Evolutionary conservation across 2,113 vertebrate species (phyloP), one percentile per base, ranked within the genome.

Genomic region (Dicerorhinus sumatrensis): DNA sequence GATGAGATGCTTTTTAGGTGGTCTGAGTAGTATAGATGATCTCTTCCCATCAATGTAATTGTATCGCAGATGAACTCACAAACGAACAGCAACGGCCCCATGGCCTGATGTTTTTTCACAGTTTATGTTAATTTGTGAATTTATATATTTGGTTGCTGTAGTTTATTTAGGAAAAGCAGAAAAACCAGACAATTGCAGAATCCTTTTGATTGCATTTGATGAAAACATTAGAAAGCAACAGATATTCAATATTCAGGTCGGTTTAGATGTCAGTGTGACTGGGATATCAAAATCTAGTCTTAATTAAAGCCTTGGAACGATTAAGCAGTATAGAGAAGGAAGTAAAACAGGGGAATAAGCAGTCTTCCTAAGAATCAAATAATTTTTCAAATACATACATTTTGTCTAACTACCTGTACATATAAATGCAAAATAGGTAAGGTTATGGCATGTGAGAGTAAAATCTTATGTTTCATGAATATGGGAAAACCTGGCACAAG

Each of bases 181-280:
- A 86, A 94, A 75, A 91, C 11, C 67, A 97, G 36, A 83, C 93
- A 97, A 97, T 90, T 95, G 73, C 17, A 89, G 46, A 92, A 85
- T 85, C 51, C 80, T 96, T 98, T 98, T 97, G 88, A 97, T 97
- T 92, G 23, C 51, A 23, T 96, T 48, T 75, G 86, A 97, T 75
- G 77, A 91, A 87, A 84, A 60, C 12, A 63, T 42, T 91, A 84
- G 42, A 96, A 98, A 96, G 62, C 11, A 79, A 46, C 27, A 97
- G 86, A 92, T 97, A 97, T 42, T 98, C 96, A 98, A 95, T 97
- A 98, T 98, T 98, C 97, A 97, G 79, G 97, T 98, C 97, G 98
- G 63, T 98, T 96, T 97, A 98, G 93, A 98, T 94, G 89, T 96
- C 97, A 96, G 48, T 98, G 97, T 98, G 97, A 98, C 96, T 98